Base-by-base conservation (phyloP, 53 echinoderm and acorn worm genomes). In the Paracentrotus lividus region DNA sequence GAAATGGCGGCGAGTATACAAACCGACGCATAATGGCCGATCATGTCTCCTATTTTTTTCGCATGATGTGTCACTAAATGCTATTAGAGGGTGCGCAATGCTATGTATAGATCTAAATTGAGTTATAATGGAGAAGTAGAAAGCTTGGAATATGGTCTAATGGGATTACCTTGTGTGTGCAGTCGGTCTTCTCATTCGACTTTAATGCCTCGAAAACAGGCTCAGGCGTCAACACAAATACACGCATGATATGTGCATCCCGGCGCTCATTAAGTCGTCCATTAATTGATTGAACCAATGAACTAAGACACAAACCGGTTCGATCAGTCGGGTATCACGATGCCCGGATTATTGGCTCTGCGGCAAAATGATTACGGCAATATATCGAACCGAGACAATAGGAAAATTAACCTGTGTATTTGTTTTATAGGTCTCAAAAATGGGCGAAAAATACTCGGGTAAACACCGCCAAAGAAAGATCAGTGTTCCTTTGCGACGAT, bases 231-330 rank as follows among this genome's bases (percentile, higher is more conserved):
- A 86, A 55, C 47, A 56, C 55, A 86, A 86, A 86, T 86, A 56
- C 42, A 86, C 54, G 53, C 52, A 5, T 4, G 56, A 36, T 55
- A 86, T 55, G 21, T 56, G 54, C 86, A 55, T 86, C 86, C 86
- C 56, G 54, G 31, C 56, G 36, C 18, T 53, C 40, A 56, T 53
- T 56, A 86, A 54, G 55, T 56, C 56, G 33, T 86, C 86, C 86
- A 86, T 86, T 86, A 86, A 86, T 36, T 86, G 55, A 38, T 56
- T 86, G 32, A 56, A 56, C 56, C 86, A 56, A 29, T 86, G 56
- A 36, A 49, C 54, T 86, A 86, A 86, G 56, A 86, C 86, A 86
- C 86, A 38, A 9, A 12, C 55, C 16, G 26, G 26, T 81, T 81
- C 81, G 81, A 47, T 81, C 81, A 26, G 26, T n/a, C 72, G 26